These are phyloP conservation scores for Dascillus cervinus DNA, from an alignment of 2,888 invertebrate species.

Conservation along the genomic window DNA sequence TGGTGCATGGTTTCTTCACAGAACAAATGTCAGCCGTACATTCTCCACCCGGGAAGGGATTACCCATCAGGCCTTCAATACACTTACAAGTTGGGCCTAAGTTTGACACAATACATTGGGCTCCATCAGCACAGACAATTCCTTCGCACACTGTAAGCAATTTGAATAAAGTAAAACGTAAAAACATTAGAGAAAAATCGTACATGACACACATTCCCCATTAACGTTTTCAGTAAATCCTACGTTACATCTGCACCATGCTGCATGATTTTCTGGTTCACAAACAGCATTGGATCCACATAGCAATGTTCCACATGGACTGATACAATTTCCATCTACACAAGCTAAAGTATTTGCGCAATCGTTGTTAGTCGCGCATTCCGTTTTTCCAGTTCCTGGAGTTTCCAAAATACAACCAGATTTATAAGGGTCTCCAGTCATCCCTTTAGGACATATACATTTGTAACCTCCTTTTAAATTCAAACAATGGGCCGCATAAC, in stretches of 20 bases:
- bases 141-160: slow-evolving; percentile 56
- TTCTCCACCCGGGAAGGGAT: slow-evolving; percentile 85
- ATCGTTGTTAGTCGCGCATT: slow-evolving; percentile 65
- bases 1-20: slow-evolving; percentile 64
- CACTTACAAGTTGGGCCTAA: slow-evolving; percentile 85
- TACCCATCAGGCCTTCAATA: slow-evolving; percentile 76
- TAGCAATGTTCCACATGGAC: slow-evolving; percentile 68
- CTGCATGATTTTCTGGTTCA: slow-evolving; percentile 80
- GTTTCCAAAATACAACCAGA: slow-evolving; percentile 61
- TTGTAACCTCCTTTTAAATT: slow-evolving; percentile 80
- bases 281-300: slow-evolving; percentile 83
- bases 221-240: slow-evolving; percentile 72
- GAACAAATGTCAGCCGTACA: slow-evolving; percentile 80
- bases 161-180: slow-evolving; percentile 2
- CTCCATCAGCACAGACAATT: slow-evolving; percentile 72
- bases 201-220: slow-evolving; percentile 78
- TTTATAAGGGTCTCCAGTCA: slow-evolving; percentile 79
- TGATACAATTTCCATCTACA: slow-evolving; percentile 68
- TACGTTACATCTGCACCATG: slow-evolving; percentile 80
- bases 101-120: slow-evolving; percentile 77
- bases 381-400: slow-evolving; percentile 50
- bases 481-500: slow-evolving; percentile 80
- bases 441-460: slow-evolving; percentile 77
- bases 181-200: slow-evolving; percentile 29
- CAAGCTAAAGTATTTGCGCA: slow-evolving; percentile 78